Base-by-base conservation (phyloP, 2,797 vertebrate species). In the Malurus splendens region DNA sequence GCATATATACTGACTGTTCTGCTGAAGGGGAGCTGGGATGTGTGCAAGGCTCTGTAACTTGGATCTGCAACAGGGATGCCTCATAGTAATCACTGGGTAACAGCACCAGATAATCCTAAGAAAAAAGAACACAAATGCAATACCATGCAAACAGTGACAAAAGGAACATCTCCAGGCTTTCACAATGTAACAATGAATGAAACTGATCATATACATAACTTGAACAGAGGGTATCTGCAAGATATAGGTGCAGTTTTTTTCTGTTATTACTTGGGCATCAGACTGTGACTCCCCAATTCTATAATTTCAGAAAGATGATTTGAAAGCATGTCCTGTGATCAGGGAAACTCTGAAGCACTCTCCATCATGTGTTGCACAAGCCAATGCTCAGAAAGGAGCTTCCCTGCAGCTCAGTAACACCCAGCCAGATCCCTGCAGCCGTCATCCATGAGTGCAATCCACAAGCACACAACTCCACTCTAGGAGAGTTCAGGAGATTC, bases 61-160 rank as follows among this genome's bases (percentile, higher is more conserved):
- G 97, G 66, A 98, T 91, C 92, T 98, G 97, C 82, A 99, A 94
- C 44, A 97, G 75, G 18, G 97, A 90, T 4, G 98, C 98, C 93
- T 99, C 98, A 1, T 99, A 99, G 94, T 98, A 99, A 87, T 98
- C 98, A 56, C 95, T 97, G 28, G 99, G 99, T 85, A 99, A 96
- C 82, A 99, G 97, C 72, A 99, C 98, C 91, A 99, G 90, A 86
- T 99, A 99, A 95, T 99, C 99, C 99, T 99, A 94, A 66, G 1
- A 89, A 70, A 19, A 84, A 59, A 92, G 65, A 76, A 92, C 2
- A 72, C 20, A 84, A 62, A 70, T 24, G 22, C 23, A 75, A 68
- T 56, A 81, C 7, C 39, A 62, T 5, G 14, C 22, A 66, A 47
- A 70, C 72, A 72, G 27, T 12, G 8, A 48, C 30, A 50, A 48